Percentiles rank a stretch among this genome's conserved stretches.
These are phyloP conservation scores for Acyrthosiphon pisum DNA, from an alignment of 1,140 invertebrate species.

Conservation along the genomic window DNA sequence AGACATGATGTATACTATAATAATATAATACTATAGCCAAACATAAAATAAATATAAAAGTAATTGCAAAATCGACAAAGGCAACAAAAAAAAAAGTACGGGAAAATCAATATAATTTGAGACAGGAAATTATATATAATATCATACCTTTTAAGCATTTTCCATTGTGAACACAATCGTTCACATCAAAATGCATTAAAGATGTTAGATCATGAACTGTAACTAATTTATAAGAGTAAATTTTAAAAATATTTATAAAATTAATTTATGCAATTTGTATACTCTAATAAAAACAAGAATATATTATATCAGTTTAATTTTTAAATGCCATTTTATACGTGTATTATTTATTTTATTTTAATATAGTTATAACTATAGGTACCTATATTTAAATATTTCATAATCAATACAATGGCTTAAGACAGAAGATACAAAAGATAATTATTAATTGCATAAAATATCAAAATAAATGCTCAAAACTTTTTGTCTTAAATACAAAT, in stretches of 20 bases:
- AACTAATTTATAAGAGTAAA: not conserved
- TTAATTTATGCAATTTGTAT: not conserved
- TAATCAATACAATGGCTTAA: not conserved
- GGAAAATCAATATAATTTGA: slow-evolving; percentile 21
- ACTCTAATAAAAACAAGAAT: not conserved
- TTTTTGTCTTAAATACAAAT: not conserved
- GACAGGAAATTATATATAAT: not conserved
- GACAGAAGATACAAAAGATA: not conserved
- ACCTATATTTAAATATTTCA: not conserved
- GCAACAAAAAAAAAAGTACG: not conserved
- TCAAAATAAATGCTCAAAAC: not conserved
- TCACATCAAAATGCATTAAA: slow-evolving; percentile 28
- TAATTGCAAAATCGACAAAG: not conserved
- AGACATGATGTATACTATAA: not conserved
- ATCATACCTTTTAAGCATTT: slow-evolving; percentile 42
- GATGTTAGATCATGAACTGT: slow-evolving; percentile 15
- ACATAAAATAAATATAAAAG: slow-evolving; percentile 21
- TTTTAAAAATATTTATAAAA: not conserved
- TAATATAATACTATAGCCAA: not conserved
- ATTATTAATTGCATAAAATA: not conserved
- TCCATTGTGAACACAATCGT: not conserved
- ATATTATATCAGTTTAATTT: not conserved
- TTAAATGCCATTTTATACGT: not conserved
- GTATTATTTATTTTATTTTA: not conserved
- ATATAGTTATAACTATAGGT: not conserved